Conservation (phyloP, 2,888 invertebrate species). For the Hyppa rectilinea region DNA sequence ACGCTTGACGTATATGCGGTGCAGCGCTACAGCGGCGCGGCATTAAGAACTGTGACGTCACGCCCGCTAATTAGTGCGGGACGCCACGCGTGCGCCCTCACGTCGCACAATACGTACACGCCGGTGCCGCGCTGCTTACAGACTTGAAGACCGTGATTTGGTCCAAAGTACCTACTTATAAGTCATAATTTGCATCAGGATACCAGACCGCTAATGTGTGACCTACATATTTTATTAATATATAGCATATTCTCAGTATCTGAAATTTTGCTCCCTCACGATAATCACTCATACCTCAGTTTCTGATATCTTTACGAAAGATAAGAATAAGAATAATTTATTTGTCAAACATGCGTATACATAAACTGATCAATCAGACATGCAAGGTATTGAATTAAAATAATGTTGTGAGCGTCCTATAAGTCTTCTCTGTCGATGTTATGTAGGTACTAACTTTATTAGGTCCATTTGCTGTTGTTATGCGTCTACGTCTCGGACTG, state of each 20-base stretch:
- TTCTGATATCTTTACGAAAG: not conserved
- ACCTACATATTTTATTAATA: not conserved
- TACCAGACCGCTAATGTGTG: not conserved
- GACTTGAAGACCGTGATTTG: not conserved
- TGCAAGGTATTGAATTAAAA: too few species aligned
- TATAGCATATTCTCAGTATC: not conserved
- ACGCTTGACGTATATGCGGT: slow-evolving; percentile 8
- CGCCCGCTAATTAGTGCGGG: slow-evolving; percentile 51
- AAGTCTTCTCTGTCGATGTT: not conserved
- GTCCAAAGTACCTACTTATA: not conserved
- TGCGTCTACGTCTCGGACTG: too few species aligned
- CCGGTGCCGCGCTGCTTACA: not conserved
- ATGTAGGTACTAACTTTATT: not conserved
- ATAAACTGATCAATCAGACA: too few species aligned
- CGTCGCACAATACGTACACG: slow-evolving; percentile 3
- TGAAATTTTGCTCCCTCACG: not conserved
- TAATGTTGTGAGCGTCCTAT: too few species aligned
- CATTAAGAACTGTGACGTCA: slow-evolving; percentile 44
- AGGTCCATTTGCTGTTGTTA: not conserved
- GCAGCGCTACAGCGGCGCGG: not conserved
- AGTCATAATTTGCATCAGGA: not conserved
- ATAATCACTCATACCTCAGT: too few species aligned
- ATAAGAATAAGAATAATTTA: too few species aligned
- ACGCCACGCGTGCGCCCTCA: slow-evolving; percentile 43
- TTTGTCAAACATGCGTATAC: too few species aligned